Evolutionary conservation across 2,888 invertebrate species (phyloP).

Genomic region (Glyphotaelius pellucidus): DNA sequence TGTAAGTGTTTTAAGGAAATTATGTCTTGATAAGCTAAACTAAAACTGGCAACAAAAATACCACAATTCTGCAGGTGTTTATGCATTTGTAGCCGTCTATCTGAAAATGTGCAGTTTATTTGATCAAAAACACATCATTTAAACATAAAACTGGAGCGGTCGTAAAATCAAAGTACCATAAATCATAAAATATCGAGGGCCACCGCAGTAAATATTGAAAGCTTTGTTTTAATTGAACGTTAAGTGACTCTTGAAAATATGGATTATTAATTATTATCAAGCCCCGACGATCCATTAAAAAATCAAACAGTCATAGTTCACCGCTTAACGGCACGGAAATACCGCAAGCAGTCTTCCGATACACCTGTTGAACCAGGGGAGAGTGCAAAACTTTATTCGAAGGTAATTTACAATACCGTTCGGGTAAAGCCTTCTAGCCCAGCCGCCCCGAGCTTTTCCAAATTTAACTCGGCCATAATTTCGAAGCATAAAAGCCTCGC

Average conservation of each 20-base stretch:
- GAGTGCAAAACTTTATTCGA: slow-evolving; percentile 22
- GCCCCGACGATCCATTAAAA: background rate
- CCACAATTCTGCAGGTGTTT: background rate
- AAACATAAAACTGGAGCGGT: background rate
- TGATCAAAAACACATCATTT: background rate
- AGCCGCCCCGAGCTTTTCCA: slow-evolving; percentile 8
- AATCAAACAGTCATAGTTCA: background rate
- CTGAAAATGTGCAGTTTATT: background rate
- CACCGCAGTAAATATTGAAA: background rate
- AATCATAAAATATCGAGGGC: background rate
- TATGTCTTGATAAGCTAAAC: background rate
- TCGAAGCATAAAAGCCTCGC: slow-evolving; percentile 17
- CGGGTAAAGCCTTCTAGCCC: slow-evolving; percentile 16
- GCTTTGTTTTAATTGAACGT: background rate
- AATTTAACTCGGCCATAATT: slow-evolving; percentile 36
- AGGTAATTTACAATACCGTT: slow-evolving; percentile 44
- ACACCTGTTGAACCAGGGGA: slow-evolving; percentile 11
- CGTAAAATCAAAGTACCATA: background rate
- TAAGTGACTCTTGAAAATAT: background rate
- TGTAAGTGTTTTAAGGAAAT: background rate
- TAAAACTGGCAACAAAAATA: background rate
- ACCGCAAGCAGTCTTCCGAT: background rate
- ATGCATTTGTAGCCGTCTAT: background rate
- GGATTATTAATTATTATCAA: background rate
- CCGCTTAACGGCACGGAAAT: background rate